Evolutionary conservation across 2,888 invertebrate species (phyloP), one percentile per base, ranked within the genome.

Genomic region (Pheosia tremula): DNA sequence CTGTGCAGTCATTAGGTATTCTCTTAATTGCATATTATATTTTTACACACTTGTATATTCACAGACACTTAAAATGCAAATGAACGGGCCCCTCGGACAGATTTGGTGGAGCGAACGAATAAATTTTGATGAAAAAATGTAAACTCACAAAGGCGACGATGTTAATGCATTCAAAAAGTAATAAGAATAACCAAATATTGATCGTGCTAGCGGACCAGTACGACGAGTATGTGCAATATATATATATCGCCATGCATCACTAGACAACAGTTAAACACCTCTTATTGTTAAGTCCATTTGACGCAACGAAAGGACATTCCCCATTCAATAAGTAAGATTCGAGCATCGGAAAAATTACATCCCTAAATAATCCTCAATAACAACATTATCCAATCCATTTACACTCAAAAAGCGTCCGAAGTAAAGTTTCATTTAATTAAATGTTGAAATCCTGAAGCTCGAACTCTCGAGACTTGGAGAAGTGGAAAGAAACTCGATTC

Each of bases 21-120:
- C 53, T 11, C 53, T 53, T 53, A 8, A 50, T 24, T 24, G 24
- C 24, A 24, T 24, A 50, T 50, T 50, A 50, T 50, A 50, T 37
- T 53, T 53, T 53, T 53, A 24, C 50, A 50, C 9, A 50, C 24
- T 50, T 24, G 50, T 50, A 50, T 50, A 53, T 53, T 53, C 53
- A 10, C 10, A 53, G 53, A 37, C 53, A 53, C 37, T 53, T 53
- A 53, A 53, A 53, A 53, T 53, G 53, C 53, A 53, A 53, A 53
- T 53, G 37, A 11, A 37, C 11, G 0, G 24, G 37, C 53, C 37
- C 53, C 37, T 3, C 37, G 53, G 10, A 9, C 7, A 49, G 49
- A 13, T 52, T 9, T 5, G 53, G 36, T 53, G 37, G 9, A 37
- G 11, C 37, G 37, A 37, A 53, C 37, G 53, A 53, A 36, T 53